Percentiles rank a stretch among this genome's conserved stretches.
Conservation (phyloP, 2,888 invertebrate species). For the Yponomeuta sedellus region DNA sequence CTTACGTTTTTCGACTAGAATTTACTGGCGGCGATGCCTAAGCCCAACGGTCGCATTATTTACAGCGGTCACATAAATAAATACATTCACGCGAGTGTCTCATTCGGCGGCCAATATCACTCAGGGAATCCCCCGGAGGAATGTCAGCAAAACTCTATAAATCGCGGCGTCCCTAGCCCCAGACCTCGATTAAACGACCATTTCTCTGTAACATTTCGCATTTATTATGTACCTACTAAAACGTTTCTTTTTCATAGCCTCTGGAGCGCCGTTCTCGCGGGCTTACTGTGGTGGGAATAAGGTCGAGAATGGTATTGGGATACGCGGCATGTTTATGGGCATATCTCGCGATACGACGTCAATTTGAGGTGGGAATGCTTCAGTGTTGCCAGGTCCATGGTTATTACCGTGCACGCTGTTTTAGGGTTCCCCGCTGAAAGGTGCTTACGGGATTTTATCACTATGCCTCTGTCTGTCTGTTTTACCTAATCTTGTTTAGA, state of each 20-base stretch:
- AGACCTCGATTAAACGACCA: conserved; percentile 24
- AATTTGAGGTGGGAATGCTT: conserved; percentile 10
- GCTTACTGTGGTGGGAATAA: conserved; percentile 3
- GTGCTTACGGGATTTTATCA: too few species aligned
- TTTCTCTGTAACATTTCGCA: conserved; percentile 38
- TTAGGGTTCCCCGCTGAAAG: too few species aligned
- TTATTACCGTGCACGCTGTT: too few species aligned
- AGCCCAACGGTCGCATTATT: neutral
- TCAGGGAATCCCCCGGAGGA: neutral
- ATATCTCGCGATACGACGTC: conserved; percentile 10
- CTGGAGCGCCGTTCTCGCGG: neutral
- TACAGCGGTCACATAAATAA: conserved; percentile 4
- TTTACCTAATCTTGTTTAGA: too few species aligned
- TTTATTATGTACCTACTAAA: conserved; percentile 47
- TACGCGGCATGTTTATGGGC: conserved; percentile 4
- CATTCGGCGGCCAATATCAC: neutral
- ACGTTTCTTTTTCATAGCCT: conserved; percentile 17
- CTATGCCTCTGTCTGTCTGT: too few species aligned
- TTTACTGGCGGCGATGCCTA: neutral
- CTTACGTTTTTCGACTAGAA: neutral
- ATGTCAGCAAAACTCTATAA: conserved; percentile 21
- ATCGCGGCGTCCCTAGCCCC: conserved; percentile 25
- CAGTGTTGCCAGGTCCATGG: too few species aligned
- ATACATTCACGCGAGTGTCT: neutral
- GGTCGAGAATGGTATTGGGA: neutral